Percentiles rank a stretch among this genome's conserved stretches.
phyloP scores from a whole-genome alignment of 2,888 invertebrate species.

The Tolmerus cingulatus region DNA sequence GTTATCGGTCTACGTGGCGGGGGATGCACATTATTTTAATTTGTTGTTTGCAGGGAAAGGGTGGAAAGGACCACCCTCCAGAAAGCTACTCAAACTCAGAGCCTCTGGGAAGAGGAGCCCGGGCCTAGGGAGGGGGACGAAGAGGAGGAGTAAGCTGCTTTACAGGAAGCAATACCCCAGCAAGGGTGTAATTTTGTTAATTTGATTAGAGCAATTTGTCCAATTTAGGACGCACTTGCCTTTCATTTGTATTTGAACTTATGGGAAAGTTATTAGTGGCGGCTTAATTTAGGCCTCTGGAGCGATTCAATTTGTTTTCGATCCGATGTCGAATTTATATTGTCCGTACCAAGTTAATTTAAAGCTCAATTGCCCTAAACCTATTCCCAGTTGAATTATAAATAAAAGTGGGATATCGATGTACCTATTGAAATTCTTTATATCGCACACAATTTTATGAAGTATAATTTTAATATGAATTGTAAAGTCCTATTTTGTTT shows the following conservation, averaged over 20 bases:
- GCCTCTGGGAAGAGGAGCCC: not conserved
- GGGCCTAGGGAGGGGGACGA: not conserved
- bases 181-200: constrained; percentile 42
- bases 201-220: constrained; percentile 41
- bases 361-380: not conserved
- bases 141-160: no score
- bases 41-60: constrained; percentile 1
- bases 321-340: not conserved
- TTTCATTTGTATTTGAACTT: constrained; percentile 36
- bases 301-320: constrained; percentile 1
- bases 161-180: not conserved
- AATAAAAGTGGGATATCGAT: not conserved
- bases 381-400: not conserved
- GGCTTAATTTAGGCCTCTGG: constrained; percentile 13
- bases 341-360: not conserved
- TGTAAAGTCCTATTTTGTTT: no score
- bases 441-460: no score
- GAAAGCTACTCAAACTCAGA: not conserved
- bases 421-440: not conserved
- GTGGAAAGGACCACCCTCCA: not conserved
- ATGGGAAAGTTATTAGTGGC: constrained; percentile 34
- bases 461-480: no score
- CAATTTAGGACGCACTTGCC: constrained; percentile 40
- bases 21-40: constrained; percentile 34
- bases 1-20: constrained; percentile 14